A percentile compares a stretch with the other conserved stretches of the same genome.
These are phyloP conservation scores for Sycobia sp. DNA, from an alignment of 1,140 invertebrate species.

Conservation along the genomic window DNA sequence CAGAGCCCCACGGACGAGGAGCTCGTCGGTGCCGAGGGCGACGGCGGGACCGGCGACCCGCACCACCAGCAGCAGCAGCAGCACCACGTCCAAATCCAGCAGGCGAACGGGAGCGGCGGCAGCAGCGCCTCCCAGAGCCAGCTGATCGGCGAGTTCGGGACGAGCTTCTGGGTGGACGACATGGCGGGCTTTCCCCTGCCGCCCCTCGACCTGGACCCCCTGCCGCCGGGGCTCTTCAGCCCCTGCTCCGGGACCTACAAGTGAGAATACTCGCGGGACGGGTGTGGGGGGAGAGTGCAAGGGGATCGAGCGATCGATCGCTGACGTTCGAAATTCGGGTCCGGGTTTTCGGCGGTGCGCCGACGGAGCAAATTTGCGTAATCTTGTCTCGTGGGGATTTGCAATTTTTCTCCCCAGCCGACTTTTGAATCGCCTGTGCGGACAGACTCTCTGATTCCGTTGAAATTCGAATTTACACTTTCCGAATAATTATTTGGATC, in stretches of 20 bases:
- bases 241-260: conserved; percentile 74
- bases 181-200: conserved; percentile 81
- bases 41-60: conserved; percentile 47
- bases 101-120: background rate
- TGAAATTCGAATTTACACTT: too few species aligned
- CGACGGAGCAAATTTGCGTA: too few species aligned
- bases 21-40: background rate
- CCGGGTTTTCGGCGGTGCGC: too few species aligned
- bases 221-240: conserved; percentile 72
- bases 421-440: too few species aligned
- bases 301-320: too few species aligned
- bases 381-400: too few species aligned
- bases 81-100: background rate
- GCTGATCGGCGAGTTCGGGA: conserved; percentile 56
- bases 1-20: conserved; percentile 53
- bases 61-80: background rate
- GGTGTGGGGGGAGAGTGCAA: too few species aligned
- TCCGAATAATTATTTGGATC: too few species aligned
- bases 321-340: too few species aligned
- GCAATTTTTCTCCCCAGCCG: too few species aligned
- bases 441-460: too few species aligned
- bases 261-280: conserved; percentile 61
- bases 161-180: conserved; percentile 73
- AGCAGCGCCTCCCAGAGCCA: conserved; percentile 41
- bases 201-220: conserved; percentile 76